Evolutionary conservation across 2,797 vertebrate genomes (phyloP), one percentile per base, ranked within the genome.

Genomic region (Parauchenoglanis ngamensis): DNA sequence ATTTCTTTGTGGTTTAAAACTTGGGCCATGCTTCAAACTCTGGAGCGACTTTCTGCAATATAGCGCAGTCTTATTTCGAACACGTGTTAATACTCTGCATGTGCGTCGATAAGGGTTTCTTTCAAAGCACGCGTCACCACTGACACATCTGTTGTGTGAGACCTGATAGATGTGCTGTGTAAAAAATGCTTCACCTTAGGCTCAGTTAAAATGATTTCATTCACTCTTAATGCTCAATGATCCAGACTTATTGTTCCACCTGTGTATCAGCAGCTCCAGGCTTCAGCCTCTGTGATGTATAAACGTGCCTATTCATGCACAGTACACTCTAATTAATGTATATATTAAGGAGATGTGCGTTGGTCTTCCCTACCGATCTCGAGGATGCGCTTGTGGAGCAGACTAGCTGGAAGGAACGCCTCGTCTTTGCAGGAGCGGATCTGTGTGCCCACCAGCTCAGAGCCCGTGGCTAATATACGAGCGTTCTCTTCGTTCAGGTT

Each of bases 401-500:
- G 94, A 23, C 96, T 90, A 0, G 96, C 94, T 88, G 97, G 96
- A 70, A 99, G 96, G 93, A 99, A 98, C 81, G 96, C 94, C 92
- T 99, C 97, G 0, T 98, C 97, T 91, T 98, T 99, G 93, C 98
- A 99, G 87, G 97, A 99, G 28, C 97, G 95, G 46, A 97, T 99
- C 92, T 98, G 95, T 0, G 96, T 95, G 91, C 98, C 98, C 63
- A 99, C 97, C n/a, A 98, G 90, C 87, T 98, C 97, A 0, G 97
- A 99, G 93, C 96, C 97, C 12, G 97, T 98, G 90, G 98, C 98
- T 92, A 99, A 91, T 93, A 99, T 99, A 63, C 96, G 95, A 3
- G 97, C 98, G 2, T 96, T 99, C 93, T 99, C 98, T 93, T 99
- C 98, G 0, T 97, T 98, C 70, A 99, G 91, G 94, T 98, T 99